Conservation (phyloP, 2,888 invertebrate genomes). For the Masnerella sp. region DNA sequence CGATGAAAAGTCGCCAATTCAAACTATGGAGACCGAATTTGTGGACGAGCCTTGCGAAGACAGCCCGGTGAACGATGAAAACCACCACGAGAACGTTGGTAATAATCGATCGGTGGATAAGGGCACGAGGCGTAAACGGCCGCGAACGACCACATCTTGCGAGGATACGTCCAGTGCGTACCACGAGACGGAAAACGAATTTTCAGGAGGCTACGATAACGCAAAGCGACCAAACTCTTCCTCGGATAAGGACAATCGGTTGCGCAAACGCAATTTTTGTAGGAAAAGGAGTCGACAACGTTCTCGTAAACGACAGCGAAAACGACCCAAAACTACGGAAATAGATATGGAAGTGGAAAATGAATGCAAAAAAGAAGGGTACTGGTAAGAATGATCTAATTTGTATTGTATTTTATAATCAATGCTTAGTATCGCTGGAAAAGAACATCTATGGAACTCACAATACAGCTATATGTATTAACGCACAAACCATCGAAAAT, state of each 20-base stretch:
- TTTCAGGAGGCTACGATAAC: conserved; percentile 11
- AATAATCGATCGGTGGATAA: conserved; percentile 19
- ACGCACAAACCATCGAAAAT: too few relatives aligned
- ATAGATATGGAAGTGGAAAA: conserved; percentile 43
- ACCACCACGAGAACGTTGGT: conserved; percentile 63
- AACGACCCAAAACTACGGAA: conserved; percentile 16
- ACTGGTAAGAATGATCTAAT: conserved; percentile 41
- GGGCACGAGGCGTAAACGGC: conserved; percentile 28
- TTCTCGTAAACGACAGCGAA: conserved; percentile 27
- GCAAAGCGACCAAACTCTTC: conserved; percentile 30
- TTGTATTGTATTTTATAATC: too few relatives aligned
- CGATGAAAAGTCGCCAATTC: conserved; percentile 1
- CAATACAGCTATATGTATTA: too few relatives aligned
- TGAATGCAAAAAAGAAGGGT: conserved; percentile 37
- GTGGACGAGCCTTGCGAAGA: conserved; percentile 59
- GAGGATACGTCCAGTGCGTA: conserved; percentile 28
- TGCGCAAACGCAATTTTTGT: conserved; percentile 18
- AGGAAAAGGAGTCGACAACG: conserved; percentile 26
- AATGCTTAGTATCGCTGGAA: too few relatives aligned
- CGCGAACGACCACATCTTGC: conserved; percentile 32
- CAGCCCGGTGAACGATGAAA: conserved; percentile 69
- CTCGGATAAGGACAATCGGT: neutral
- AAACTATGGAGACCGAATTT: neutral
- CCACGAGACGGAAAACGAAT: conserved; percentile 39
- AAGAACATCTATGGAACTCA: too few relatives aligned